Percentiles rank a stretch among this genome's conserved stretches.
Evolutionary conservation across 2,888 invertebrate genomes (phyloP).

Genomic region (Eurytoma californica): DNA sequence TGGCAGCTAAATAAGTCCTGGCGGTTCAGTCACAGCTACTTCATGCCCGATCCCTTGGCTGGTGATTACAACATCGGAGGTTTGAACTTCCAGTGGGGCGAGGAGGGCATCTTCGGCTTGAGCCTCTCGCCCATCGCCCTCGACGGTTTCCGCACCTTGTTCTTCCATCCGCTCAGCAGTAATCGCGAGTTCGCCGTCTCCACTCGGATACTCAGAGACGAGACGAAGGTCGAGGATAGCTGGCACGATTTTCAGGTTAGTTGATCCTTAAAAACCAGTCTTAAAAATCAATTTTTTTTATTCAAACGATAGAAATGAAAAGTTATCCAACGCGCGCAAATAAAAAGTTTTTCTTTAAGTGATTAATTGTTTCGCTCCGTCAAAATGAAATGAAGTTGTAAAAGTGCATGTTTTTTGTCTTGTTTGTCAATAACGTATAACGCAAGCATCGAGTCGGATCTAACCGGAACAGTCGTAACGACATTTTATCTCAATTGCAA

Average conservation of each 20-base stretch:
- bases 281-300: background rate
- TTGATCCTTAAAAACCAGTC: background rate
- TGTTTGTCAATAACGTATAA: too few species aligned
- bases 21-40: slow-evolving; percentile 87
- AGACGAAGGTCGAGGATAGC: slow-evolving; percentile 81
- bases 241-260: slow-evolving; percentile 82
- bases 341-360: too few species aligned
- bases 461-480: background rate
- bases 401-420: too few species aligned
- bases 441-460: too few species aligned
- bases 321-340: too few species aligned
- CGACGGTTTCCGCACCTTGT: slow-evolving; percentile 84
- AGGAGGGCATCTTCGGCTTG: slow-evolving; percentile 89
- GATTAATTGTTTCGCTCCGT: too few species aligned
- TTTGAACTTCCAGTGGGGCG: slow-evolving; percentile 89
- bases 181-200: slow-evolving; percentile 87
- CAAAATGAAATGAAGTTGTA: too few species aligned
- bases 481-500: too few species aligned
- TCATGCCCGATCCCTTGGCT: slow-evolving; percentile 87
- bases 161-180: slow-evolving; percentile 88
- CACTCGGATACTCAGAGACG: slow-evolving; percentile 83
- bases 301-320: background rate
- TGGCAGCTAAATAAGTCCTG: slow-evolving; percentile 86
- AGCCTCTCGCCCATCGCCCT: slow-evolving; percentile 81
- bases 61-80: slow-evolving; percentile 88